Evolutionary conservation across 2,113 vertebrate species (phyloP).

Genomic region (Podarcis raffonei): DNA sequence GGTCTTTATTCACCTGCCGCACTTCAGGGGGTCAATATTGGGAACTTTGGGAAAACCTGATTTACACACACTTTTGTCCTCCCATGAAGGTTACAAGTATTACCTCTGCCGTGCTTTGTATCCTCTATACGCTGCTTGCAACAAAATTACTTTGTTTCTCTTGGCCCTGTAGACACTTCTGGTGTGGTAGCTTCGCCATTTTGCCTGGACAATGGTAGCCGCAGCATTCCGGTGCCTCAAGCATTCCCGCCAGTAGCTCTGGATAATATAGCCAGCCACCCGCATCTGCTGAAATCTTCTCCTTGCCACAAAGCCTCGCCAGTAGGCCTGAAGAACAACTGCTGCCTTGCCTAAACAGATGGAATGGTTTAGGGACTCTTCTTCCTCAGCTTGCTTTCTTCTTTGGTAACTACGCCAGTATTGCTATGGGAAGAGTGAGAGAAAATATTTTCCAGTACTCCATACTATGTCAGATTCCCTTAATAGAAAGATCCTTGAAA

Average conservation of each 20-base stretch:
- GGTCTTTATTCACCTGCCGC: too few species aligned
- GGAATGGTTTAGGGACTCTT: slow-evolving; percentile 58
- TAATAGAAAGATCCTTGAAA: too few species aligned
- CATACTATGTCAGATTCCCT: too few species aligned
- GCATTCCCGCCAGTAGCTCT: slow-evolving; percentile 84
- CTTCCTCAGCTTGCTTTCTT: slow-evolving; percentile 62
- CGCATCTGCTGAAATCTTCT: slow-evolving; percentile 80
- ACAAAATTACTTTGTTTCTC: slow-evolving; percentile 70
- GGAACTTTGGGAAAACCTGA: neutral
- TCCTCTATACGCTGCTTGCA: slow-evolving; percentile 84
- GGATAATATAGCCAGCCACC: slow-evolving; percentile 82
- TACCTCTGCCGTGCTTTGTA: slow-evolving; percentile 87
- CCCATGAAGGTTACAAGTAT: slow-evolving; percentile 9
- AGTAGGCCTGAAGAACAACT: slow-evolving; percentile 82
- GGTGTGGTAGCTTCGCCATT: slow-evolving; percentile 83
- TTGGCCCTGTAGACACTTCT: slow-evolving; percentile 72
- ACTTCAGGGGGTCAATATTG: too few species aligned
- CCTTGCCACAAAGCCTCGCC: slow-evolving; percentile 84
- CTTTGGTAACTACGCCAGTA: slow-evolving; percentile 83
- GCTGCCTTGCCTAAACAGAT: slow-evolving; percentile 76
- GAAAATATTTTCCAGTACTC: fast-evolving
- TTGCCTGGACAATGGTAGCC: slow-evolving; percentile 84
- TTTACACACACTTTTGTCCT: neutral
- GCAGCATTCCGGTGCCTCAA: slow-evolving; percentile 71
- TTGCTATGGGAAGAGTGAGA: slow-evolving; percentile 71